phyloP scores from a whole-genome alignment of 2,113 vertebrate species.

The Oreochromis tanganicae region DNA sequence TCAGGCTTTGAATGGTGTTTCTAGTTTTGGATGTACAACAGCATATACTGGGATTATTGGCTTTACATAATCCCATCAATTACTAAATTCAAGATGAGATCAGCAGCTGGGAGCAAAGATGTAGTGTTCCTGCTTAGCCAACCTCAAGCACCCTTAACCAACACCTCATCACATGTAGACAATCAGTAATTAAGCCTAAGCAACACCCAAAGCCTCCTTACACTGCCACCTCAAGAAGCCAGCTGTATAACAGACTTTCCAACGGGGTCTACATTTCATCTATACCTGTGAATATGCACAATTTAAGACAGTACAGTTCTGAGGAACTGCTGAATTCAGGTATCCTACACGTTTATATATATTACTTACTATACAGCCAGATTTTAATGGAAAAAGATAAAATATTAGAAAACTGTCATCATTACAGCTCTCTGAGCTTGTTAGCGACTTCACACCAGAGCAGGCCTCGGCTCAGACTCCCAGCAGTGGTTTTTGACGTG shows the following conservation, averaged over 20 bases:
- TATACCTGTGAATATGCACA: background rate
- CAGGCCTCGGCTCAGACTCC: background rate
- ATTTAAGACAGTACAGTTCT: background rate
- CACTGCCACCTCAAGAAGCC: background rate
- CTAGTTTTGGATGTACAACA: rapidly evolving
- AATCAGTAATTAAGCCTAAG: background rate
- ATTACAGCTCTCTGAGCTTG: background rate
- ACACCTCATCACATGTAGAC: background rate
- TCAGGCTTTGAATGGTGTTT: background rate
- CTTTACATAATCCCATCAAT: background rate
- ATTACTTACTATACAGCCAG: background rate
- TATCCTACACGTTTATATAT: background rate
- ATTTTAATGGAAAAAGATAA: background rate
- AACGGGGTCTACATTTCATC: background rate
- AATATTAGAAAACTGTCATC: background rate
- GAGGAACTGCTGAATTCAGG: background rate
- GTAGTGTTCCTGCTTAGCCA: background rate
- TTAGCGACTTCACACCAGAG: background rate
- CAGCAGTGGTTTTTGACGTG: conserved; percentile 6
- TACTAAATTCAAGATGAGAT: background rate
- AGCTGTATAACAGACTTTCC: background rate
- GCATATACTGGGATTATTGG: background rate
- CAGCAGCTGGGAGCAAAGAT: background rate
- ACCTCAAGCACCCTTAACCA: background rate
- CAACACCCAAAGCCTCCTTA: background rate